Evolutionary conservation across 2,113 vertebrate genomes (phyloP), one percentile per base, ranked within the genome.

Genomic region (Cricetomys ansorgei): DNA sequence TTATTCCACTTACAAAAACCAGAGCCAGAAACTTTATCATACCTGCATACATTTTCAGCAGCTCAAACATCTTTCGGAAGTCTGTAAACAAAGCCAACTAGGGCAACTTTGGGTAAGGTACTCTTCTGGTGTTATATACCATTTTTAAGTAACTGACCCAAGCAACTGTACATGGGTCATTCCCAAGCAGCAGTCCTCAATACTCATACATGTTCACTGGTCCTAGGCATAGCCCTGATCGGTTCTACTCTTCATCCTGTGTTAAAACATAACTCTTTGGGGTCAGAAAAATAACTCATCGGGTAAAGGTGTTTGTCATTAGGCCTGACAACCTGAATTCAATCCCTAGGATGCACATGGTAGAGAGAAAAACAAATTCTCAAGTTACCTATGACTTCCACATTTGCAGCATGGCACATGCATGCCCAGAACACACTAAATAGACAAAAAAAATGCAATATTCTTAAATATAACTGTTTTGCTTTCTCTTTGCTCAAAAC

Each of bases 181-280:
- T 65, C 11, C 34, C 29, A 31, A 4, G 5, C 7, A 69, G 27
- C 0, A 8, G 59, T 87, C 34, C 29, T 88, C 67, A 62, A 3
- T 86, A 45, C 19, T 89, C 83, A 13, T 0, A 10, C 0, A 50
- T 27, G 17, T 7, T 67, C 57, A 7, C 64, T 43, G 16, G 15
- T 55, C 19, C 64, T n/a, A 45, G 55, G 59, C 2, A 45, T 0
- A 12, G 0, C 12, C 3, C 37, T 15, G 0, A 75, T 17, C 13
- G 8, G 4, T 12, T 34, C 45, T 55, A 65, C 15, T 48, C 62
- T 48, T 69, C 7, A 48, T 64, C 55, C 2, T 62, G 7, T 29
- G 27, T 45, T 77, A 88, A 91, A 75, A 91, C 11, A 45, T 15
- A 83, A 62, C 12, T 45, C 50, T 48, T 59, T 83, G 15, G 13